Evolutionary conservation across 2,113 vertebrate genomes (phyloP).

Genomic region (Hippocampus mohnikei): DNA sequence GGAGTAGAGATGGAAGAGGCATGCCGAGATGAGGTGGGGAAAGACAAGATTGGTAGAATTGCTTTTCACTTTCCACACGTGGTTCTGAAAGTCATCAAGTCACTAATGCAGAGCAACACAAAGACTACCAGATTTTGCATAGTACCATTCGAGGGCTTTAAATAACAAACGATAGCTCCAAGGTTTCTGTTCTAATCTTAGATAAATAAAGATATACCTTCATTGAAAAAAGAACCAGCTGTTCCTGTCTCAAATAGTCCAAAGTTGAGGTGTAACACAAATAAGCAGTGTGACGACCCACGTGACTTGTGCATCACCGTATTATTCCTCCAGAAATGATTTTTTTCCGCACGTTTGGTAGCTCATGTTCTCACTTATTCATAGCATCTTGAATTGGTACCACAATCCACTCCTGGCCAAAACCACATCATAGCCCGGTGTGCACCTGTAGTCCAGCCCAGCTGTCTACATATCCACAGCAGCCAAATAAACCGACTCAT

Average conservation of each 20-base stretch:
- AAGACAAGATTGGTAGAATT: constrained; percentile 55
- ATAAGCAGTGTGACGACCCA: not conserved
- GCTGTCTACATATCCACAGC: constrained; percentile 63
- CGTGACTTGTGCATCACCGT: constrained; percentile 1
- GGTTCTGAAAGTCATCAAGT: constrained; percentile 54
- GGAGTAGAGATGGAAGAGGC: constrained; percentile 24
- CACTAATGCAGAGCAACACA: constrained; percentile 57
- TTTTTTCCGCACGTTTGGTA: constrained; percentile 31
- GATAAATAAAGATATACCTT: constrained; percentile 35
- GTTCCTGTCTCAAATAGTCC: constrained; percentile 16
- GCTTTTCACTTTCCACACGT: constrained; percentile 58
- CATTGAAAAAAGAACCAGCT: constrained; percentile 40
- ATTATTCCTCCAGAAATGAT: constrained; percentile 31
- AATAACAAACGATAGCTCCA: constrained; percentile 57
- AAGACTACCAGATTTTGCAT: constrained; percentile 54
- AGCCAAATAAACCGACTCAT: constrained; percentile 50
- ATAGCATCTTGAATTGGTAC: constrained; percentile 46
- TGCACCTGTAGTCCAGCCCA: constrained; percentile 66
- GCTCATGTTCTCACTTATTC: constrained; percentile 48
- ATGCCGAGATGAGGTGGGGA: constrained; percentile 55
- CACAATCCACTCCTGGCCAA: constrained; percentile 38
- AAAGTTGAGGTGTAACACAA: not conserved
- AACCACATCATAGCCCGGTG: constrained; percentile 52
- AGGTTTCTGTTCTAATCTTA: constrained; percentile 51
- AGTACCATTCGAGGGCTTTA: constrained; percentile 56